These are phyloP conservation scores for Drosophila virilis DNA, from an alignment of 1,140 invertebrate species.

Conservation along the genomic window DNA sequence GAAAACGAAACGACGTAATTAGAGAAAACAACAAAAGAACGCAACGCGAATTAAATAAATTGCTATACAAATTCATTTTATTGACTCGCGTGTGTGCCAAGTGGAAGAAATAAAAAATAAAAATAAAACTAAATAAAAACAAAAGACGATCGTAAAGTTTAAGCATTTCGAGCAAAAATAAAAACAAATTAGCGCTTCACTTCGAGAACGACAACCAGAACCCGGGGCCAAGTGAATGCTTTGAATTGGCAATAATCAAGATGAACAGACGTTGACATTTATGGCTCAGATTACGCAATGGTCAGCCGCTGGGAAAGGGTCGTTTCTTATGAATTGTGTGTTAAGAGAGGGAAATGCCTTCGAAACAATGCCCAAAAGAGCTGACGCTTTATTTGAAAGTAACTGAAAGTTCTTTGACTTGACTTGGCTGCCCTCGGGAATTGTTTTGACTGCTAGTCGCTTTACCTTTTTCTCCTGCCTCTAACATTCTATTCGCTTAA, in stretches of 20 bases:
- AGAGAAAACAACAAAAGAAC: constrained; percentile 16
- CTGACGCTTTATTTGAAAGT: constrained; percentile 65
- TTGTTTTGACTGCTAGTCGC: constrained; percentile 27
- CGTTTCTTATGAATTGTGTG: constrained; percentile 22
- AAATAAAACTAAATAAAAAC: constrained; percentile 1
- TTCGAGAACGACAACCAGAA: constrained; percentile 33
- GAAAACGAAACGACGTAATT: constrained; percentile 39
- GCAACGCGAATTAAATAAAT: constrained; percentile 67
- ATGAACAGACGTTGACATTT: constrained; percentile 47
- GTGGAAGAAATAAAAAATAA: constrained; percentile 23
- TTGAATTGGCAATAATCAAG: constrained; percentile 33
- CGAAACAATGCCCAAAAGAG: constrained; percentile 47
- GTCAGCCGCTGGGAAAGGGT: constrained; percentile 31
- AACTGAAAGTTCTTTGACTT: constrained; percentile 75
- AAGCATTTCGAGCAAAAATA: constrained; percentile 8
- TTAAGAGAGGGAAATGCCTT: constrained; percentile 61
- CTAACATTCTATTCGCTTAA: constrained; percentile 51
- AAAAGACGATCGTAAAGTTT: constrained; percentile 32
- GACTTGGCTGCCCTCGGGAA: constrained; percentile 49
- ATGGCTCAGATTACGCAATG: constrained; percentile 64
- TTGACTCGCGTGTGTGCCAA: constrained; percentile 65
- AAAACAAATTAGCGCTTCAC: constrained; percentile 38
- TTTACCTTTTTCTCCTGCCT: constrained; percentile 13
- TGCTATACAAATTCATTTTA: constrained; percentile 65
- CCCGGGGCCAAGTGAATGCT: constrained; percentile 16